Conservation (phyloP, 2,113 vertebrate species). For the Lethenteron reissneri region DNA sequence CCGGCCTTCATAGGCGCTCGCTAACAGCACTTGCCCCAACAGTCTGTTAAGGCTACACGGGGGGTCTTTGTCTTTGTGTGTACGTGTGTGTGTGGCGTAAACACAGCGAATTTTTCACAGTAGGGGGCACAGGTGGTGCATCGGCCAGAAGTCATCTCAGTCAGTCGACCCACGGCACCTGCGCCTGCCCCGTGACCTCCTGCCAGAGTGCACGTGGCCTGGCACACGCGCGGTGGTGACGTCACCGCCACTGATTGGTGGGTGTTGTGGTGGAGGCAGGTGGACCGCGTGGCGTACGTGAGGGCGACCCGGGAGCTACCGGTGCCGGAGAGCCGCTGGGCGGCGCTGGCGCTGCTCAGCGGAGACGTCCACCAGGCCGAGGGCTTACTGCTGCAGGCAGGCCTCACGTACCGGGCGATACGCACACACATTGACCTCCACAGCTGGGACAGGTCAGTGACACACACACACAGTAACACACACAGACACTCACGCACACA, state of each 20-base stretch:
- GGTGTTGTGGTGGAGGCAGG: conserved; percentile 9
- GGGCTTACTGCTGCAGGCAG: conserved; percentile 46
- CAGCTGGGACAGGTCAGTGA: conserved; percentile 70
- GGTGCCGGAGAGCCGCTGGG: not conserved
- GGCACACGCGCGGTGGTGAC: too few species aligned
- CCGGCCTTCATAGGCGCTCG: too few species aligned
- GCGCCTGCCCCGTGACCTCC: too few species aligned
- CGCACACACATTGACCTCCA: conserved; percentile 65
- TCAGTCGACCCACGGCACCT: too few species aligned
- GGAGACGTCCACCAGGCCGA: conserved; percentile 67
- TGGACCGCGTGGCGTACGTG: conserved; percentile 4
- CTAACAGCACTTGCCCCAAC: too few species aligned
- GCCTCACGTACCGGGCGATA: conserved; percentile 70
- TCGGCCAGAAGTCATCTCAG: too few species aligned
- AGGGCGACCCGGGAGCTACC: not conserved
- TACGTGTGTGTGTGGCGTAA: too few species aligned
- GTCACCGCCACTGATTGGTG: conserved; percentile 7
- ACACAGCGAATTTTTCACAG: too few species aligned
- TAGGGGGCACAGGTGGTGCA: too few species aligned
- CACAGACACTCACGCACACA: not conserved
- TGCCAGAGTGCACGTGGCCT: too few species aligned
- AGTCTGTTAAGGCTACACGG: too few species aligned
- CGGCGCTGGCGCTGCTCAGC: conserved; percentile 40
- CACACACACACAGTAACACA: not conserved
- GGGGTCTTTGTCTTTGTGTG: too few species aligned